A percentile compares a stretch with the other conserved stretches of the same genome.
Conservation (phyloP, 2,888 invertebrate species). For the Polymixis lichenea region DNA sequence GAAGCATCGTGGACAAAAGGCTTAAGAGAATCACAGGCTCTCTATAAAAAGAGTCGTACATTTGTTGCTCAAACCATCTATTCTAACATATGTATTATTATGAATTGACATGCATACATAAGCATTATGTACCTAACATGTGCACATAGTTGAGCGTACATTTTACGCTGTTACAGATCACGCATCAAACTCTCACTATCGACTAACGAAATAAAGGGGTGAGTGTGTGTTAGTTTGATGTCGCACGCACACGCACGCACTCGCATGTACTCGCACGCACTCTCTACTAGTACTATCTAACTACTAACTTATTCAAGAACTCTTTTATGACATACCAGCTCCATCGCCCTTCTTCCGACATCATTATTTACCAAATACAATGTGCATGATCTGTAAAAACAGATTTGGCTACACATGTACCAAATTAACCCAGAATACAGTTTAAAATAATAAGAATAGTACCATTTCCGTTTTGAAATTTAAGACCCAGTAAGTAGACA, state of each 20-base stretch:
- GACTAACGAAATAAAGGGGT: constrained; percentile 83
- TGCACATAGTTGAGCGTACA: constrained; percentile 64
- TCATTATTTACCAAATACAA: too few species aligned
- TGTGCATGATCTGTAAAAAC: too few species aligned
- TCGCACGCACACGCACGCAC: constrained; percentile 68
- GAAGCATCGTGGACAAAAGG: not conserved
- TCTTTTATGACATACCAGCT: too few species aligned
- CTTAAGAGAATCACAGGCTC: not conserved
- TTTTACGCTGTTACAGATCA: constrained; percentile 84
- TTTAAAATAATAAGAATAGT: not conserved
- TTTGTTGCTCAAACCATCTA: constrained; percentile 10
- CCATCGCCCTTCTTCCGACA: too few species aligned
- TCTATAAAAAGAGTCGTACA: not conserved
- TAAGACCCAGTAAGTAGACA: not conserved
- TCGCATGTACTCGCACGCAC: constrained; percentile 38
- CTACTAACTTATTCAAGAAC: too few species aligned
- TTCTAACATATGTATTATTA: not conserved
- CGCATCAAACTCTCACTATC: constrained; percentile 81
- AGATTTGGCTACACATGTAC: not conserved
- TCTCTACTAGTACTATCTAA: not conserved
- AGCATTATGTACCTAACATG: constrained; percentile 12
- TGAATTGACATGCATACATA: constrained; percentile 11
- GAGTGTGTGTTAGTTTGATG: constrained; percentile 82
- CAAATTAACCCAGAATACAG: too few species aligned
- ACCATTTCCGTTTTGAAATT: not conserved